Evolutionary conservation across 2,888 invertebrate genomes (phyloP), one percentile per base, ranked within the genome.

Genomic region (Stramonita haemastoma): DNA sequence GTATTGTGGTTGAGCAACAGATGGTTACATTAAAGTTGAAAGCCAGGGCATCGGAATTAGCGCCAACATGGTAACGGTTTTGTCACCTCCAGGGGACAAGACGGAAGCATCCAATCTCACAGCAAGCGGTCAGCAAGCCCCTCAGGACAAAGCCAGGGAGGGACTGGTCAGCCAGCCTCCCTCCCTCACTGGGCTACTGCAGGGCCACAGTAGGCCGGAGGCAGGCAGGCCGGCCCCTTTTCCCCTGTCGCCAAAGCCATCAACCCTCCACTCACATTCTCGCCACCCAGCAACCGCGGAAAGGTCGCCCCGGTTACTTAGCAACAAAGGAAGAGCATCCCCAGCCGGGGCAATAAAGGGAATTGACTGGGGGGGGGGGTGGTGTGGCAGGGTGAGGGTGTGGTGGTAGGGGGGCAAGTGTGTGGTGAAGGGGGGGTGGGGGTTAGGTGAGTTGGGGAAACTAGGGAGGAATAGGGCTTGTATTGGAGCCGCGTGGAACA

Each of bases 291-390:
- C 85, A 85, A 85, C 85, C n/a, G 26, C 8, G 46, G 57, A 22
- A 56, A 56, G 85, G 57, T 46, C 85, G n/a, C 85, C 56, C 29
- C 15, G 57, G 85, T 56, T 85, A 57, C 85, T 85, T 85, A 85
- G 57, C 85, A 85, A 85, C 85, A 85, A 57, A 57, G 56, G 85
- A 29, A 29, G 85, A 85, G 57, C n/a, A 85, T 29, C 57, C 34
- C 15, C n/a, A 19, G 17, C 56, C 26, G 8, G 46, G 85, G 85
- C 57, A 57, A 60, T 57, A 85, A 85, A 85, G 57, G 56, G 57
- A 56, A 85, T 56, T 85, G 85, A 85, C 57, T 57, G 11, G 57
- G 85, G 32, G 79, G 34, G 36, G 79, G 70, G 70, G 70, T 8
- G 26, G 70, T 70, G 26, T 15, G 26, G 70, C 8, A n/a, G 26